A percentile compares a stretch with the other conserved stretches of the same genome.
These are phyloP conservation scores for Lapara coniferarum DNA, from an alignment of 2,888 invertebrate species.

Conservation along the genomic window DNA sequence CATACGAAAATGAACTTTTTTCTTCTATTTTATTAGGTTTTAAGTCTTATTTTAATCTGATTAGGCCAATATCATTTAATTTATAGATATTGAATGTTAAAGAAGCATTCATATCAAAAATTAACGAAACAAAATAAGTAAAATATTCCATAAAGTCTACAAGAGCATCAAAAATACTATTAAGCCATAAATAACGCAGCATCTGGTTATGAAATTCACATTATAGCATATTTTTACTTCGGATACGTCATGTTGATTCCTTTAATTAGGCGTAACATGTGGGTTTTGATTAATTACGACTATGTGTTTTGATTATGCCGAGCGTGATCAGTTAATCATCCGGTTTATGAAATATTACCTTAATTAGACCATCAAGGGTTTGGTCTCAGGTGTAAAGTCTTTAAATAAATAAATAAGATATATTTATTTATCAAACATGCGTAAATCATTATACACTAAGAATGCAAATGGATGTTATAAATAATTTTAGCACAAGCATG, in stretches of 20 bases:
- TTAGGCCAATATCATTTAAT: background rate
- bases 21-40: too few species aligned
- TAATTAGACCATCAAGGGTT: background rate
- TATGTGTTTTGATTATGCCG: background rate
- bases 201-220: constrained; percentile 1
- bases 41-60: too few species aligned
- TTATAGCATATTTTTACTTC: constrained; percentile 3
- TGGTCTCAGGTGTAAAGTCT: background rate
- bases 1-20: too few species aligned
- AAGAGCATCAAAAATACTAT: background rate
- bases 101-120: too few species aligned
- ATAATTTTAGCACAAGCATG: too few species aligned
- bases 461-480: too few species aligned
- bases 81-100: too few species aligned
- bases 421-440: too few species aligned
- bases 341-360: background rate
- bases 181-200: background rate
- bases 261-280: constrained; percentile 26
- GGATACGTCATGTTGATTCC: constrained; percentile 9
- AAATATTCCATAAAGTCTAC: too few species aligned
- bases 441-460: too few species aligned
- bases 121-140: too few species aligned
- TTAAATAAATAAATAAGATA: too few species aligned
- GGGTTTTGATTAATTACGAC: constrained; percentile 34
- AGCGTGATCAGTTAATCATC: background rate